A percentile compares a stretch with the other conserved stretches of the same genome.
phyloP scores from a whole-genome alignment of 1,140 invertebrate species.

The Lasioglossum albipes region DNA sequence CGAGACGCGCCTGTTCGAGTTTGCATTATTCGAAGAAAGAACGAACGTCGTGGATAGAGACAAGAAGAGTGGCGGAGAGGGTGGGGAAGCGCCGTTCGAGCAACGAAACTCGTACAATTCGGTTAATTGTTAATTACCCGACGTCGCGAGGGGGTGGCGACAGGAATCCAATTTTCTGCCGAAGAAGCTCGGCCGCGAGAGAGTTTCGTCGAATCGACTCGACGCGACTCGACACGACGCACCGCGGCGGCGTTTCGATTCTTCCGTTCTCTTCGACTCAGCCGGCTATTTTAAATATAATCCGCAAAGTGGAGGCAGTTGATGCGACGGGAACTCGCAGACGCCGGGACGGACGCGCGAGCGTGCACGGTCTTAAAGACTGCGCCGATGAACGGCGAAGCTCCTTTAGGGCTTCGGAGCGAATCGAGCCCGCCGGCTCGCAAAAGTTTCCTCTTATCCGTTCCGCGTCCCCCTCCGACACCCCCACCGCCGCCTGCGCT shows the following conservation, averaged over 20 bases:
- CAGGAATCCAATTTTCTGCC: constrained; percentile 37
- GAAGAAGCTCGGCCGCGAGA: neutral
- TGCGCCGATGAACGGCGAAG: constrained; percentile 45
- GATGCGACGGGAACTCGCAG: neutral
- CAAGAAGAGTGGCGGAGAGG: neutral
- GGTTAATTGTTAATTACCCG: constrained; percentile 46
- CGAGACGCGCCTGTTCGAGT: neutral
- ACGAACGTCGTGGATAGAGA: too few relatives aligned
- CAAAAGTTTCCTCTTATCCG: constrained; percentile 53
- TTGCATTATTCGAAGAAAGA: neutral
- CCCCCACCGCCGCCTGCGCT: neutral
- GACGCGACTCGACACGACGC: neutral
- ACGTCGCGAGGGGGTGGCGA: constrained; percentile 5
- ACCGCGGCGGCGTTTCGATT: neutral
- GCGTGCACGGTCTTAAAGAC: constrained; percentile 38
- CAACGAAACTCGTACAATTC: constrained; percentile 16
- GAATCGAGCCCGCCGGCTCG: constrained; percentile 47
- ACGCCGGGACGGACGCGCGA: neutral
- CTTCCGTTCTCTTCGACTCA: neutral
- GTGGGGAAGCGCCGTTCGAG: neutral
- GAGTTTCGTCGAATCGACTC: neutral
- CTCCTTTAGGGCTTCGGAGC: constrained; percentile 37
- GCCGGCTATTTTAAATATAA: constrained; percentile 25
- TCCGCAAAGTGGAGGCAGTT: constrained; percentile 45
- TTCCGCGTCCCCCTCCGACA: neutral